These are phyloP conservation scores for Sericinus montela DNA, from an alignment of 2,888 invertebrate genomes.

Conservation along the genomic window DNA sequence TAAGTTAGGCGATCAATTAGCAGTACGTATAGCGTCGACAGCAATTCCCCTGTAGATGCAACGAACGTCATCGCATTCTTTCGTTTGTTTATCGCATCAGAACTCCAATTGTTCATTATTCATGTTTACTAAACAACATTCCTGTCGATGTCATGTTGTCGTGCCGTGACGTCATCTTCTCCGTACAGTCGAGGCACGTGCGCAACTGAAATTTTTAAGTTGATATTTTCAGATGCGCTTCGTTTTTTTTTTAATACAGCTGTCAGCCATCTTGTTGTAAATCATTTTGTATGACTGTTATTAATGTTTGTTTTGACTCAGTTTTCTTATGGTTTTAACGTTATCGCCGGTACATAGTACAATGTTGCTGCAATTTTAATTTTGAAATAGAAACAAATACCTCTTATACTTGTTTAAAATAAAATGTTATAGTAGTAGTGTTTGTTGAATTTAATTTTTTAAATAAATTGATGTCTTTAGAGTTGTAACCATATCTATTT, in stretches of 20 bases:
- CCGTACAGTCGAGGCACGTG: conserved; percentile 12
- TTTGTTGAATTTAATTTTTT: too few species aligned
- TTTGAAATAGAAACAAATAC: too few species aligned
- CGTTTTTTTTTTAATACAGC: conserved; percentile 7
- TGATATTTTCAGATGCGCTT: conserved; percentile 15
- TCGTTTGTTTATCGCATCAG: conserved; percentile 19
- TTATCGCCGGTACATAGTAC: too few species aligned
- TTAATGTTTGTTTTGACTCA: conserved; percentile 19
- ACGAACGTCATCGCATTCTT: conserved; percentile 15
- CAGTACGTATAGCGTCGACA: conserved; percentile 2
- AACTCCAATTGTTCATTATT: conserved; percentile 11
- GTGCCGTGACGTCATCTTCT: conserved; percentile 14
- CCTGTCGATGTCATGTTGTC: background rate
- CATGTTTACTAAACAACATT: conserved; percentile 20
- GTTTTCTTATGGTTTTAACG: background rate
- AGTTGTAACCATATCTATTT: too few species aligned
- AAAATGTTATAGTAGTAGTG: too few species aligned
- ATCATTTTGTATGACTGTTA: conserved; percentile 14
- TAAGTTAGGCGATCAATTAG: conserved; percentile 6
- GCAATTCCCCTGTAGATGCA: conserved; percentile 1
- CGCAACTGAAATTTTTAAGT: conserved; percentile 9
- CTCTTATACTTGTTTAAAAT: too few species aligned
- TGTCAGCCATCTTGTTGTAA: conserved; percentile 9
- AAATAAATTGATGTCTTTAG: too few species aligned
- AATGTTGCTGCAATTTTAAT: too few species aligned